phyloP scores from a whole-genome alignment of 2,888 invertebrate genomes.

The Euzetes globulus region DNA sequence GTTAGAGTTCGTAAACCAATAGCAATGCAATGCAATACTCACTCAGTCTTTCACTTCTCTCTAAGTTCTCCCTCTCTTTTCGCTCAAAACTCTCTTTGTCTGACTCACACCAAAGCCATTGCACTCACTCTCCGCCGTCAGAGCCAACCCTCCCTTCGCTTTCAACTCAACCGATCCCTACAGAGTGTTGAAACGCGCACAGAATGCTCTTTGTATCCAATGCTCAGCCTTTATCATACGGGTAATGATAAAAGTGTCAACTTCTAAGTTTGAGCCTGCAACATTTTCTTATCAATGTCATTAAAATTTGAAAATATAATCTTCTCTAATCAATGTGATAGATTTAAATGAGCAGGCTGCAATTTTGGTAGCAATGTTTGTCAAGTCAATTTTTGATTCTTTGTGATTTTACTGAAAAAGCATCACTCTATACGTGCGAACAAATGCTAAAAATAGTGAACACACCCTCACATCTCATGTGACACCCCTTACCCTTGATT shows the following conservation, averaged over 20 bases:
- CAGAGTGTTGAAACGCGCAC: neutral
- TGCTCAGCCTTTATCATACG: neutral
- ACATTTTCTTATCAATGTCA: neutral
- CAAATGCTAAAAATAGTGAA: slow-evolving; percentile 7
- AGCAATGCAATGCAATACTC: neutral
- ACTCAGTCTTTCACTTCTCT: neutral
- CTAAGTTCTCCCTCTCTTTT: neutral
- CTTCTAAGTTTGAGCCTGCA: too few species aligned
- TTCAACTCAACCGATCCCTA: slow-evolving; percentile 17
- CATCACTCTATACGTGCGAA: neutral
- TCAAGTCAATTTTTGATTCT: neutral
- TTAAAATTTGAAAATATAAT: neutral
- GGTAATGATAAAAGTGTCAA: neutral
- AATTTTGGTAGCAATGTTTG: too few species aligned
- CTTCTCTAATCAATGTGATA: too few species aligned
- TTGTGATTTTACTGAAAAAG: neutral
- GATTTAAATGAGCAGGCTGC: neutral
- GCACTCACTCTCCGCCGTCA: neutral
- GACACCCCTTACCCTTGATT: slow-evolving; percentile 25
- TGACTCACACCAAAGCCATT: slow-evolving; percentile 20
- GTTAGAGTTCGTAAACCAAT: neutral
- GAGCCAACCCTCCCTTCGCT: slow-evolving; percentile 13
- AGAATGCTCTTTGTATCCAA: neutral
- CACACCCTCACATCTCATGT: slow-evolving; percentile 3
- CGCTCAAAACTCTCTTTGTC: slow-evolving; percentile 9